phyloP scores from a whole-genome alignment of 2,113 vertebrate species.

The Rutilus rutilus region DNA sequence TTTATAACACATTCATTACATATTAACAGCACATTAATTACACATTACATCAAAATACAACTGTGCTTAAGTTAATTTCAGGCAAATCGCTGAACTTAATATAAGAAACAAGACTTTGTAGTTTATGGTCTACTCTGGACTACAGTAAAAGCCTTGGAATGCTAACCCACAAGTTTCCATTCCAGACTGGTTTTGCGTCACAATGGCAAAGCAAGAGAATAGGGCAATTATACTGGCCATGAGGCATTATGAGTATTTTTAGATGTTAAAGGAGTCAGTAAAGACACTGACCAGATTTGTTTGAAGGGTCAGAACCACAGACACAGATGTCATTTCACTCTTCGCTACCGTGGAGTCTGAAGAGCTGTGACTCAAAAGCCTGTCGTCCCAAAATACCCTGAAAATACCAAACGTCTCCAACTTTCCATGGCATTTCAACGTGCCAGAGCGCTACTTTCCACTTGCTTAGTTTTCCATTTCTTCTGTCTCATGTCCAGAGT shows the following conservation, averaged over 20 bases:
- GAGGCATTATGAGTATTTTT: constrained; percentile 3
- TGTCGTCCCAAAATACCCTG: constrained; percentile 60
- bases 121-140: background rate
- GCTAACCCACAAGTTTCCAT: constrained; percentile 35
- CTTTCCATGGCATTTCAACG: constrained; percentile 66
- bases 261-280: constrained; percentile 31
- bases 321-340: constrained; percentile 34
- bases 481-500: constrained; percentile 1
- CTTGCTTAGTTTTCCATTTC: background rate
- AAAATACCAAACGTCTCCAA: constrained; percentile 64
- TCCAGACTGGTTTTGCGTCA: constrained; percentile 29
- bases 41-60: background rate
- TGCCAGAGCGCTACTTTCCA: constrained; percentile 68
- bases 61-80: background rate
- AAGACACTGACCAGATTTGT: constrained; percentile 24
- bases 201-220: background rate
- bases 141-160: background rate
- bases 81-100: background rate
- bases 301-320: constrained; percentile 3
- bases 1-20: background rate
- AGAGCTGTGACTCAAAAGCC: constrained; percentile 8
- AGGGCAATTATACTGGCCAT: background rate
- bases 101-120: background rate
- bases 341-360: constrained; percentile 20
- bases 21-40: background rate